Base-by-base conservation (phyloP, 2,888 invertebrate species). In the Mythimna albipuncta region DNA sequence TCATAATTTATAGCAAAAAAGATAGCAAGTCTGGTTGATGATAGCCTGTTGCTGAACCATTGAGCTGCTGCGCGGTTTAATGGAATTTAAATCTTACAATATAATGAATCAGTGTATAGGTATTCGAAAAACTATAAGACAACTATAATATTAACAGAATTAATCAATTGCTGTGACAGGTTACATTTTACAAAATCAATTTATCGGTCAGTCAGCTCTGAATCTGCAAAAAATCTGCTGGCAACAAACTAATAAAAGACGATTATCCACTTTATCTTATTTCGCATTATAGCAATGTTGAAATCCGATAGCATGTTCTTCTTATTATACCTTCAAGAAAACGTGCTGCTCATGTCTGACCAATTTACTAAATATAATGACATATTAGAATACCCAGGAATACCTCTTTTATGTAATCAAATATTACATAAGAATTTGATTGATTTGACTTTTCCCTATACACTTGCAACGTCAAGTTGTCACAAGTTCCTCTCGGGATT, bases 1-100 rank as follows among this genome's bases (percentile, higher is more conserved):
- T 69, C 77, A 75, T 84, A 77, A 82, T 79, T 88, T 83, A 84
- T 81, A 77, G 58, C 65, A 72, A 81, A 47, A 83, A 80, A 69
- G 72, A 77, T 77, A 77, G 72, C 69, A 82, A 72, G 65, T 84
- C 72, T 72, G 75, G 79, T 81, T 76, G 77, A 79, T 83, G 70
- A 69, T 79, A 69, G 72, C 70, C 70, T 69, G 64, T 71, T 72
- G 63, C 71, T 59, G 58, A 50, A n/a, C 65, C 55, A 65, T 61
- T 71, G 58, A 78, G 67, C 72, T 71, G 75, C 70, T 26, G 62
- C 55, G 63, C 50, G 58, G 67, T 57, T 68, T 71, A 70, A 71
- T 75, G n/a, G 26, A 71, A 59, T 70, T 72, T 64, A 70, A 69
- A 65, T 55, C n/a, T 64, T 47, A 6, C 44, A 35, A n/a, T 62